Percentiles rank a stretch among this genome's conserved stretches.
These are phyloP conservation scores for Apis laboriosa DNA, from an alignment of 1,140 invertebrate species.

Conservation along the genomic window DNA sequence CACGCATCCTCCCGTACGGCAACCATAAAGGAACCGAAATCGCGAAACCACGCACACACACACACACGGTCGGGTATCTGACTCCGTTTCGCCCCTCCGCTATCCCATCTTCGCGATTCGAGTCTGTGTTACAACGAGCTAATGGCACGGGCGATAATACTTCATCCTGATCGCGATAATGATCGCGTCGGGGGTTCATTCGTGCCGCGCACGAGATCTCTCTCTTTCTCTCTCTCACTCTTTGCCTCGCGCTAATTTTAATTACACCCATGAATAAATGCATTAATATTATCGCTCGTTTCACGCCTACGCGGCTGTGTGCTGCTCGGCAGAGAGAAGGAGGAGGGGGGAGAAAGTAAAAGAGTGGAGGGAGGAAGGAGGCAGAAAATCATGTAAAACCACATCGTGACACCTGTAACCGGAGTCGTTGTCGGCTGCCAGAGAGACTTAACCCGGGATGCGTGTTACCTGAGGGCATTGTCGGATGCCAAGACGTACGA, in stretches of 20 bases:
- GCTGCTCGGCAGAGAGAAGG: neutral
- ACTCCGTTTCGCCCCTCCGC: neutral
- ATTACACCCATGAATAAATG: slow-evolving; percentile 63
- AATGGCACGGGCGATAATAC: slow-evolving; percentile 56
- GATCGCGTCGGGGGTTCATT: slow-evolving; percentile 44
- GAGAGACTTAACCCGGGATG: slow-evolving; percentile 31
- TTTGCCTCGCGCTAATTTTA: slow-evolving; percentile 58
- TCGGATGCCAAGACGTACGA: slow-evolving; percentile 36
- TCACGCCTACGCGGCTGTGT: slow-evolving; percentile 42
- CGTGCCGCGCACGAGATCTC: neutral
- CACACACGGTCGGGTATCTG: neutral
- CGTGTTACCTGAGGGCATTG: slow-evolving; percentile 33
- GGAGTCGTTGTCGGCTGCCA: slow-evolving; percentile 22
- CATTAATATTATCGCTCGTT: slow-evolving; percentile 60
- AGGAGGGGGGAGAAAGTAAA: neutral
- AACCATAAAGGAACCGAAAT: neutral
- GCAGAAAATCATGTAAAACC: slow-evolving; percentile 24
- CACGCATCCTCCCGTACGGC: neutral
- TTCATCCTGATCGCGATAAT: slow-evolving; percentile 56
- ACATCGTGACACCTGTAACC: slow-evolving; percentile 39
- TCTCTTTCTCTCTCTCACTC: neutral
- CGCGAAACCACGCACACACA: neutral
- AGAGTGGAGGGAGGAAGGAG: neutral
- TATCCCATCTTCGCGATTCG: neutral
- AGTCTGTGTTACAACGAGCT: slow-evolving; percentile 5